Conservation (phyloP, 1,140 invertebrate species). For the Adoxophyes honmai region DNA sequence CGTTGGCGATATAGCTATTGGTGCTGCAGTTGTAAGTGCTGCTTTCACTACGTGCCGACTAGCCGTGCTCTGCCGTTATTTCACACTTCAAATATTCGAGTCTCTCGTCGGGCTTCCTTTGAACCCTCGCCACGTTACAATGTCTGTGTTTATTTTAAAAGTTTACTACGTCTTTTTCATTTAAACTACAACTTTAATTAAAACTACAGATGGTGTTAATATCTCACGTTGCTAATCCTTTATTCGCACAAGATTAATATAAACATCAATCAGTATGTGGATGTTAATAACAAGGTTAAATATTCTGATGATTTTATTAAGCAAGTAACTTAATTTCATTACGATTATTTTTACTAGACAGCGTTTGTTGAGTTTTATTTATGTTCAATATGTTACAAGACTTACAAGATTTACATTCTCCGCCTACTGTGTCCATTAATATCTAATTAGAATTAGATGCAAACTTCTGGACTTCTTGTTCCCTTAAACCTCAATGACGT, state of each 20-base stretch:
- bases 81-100: slow-evolving; percentile 47
- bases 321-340: no score
- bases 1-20: neutral
- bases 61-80: slow-evolving; percentile 35
- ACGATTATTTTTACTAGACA: no score
- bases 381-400: no score
- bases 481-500: slow-evolving; percentile 1
- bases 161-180: neutral
- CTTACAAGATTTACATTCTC: no score
- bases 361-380: no score
- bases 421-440: no score
- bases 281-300: no score
- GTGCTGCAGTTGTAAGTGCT: neutral
- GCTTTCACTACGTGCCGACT: slow-evolving; percentile 33
- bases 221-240: neutral
- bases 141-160: slow-evolving; percentile 39
- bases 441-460: no score
- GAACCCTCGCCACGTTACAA: slow-evolving; percentile 24
- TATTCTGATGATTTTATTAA: no score
- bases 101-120: slow-evolving; percentile 30
- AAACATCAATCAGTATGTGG: no score
- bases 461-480: neutral
- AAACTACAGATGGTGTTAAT: neutral
- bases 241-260: no score
- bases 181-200: neutral